These are phyloP conservation scores for Phaethon lepturus DNA, from an alignment of 2,113 vertebrate species.

Conservation along the genomic window DNA sequence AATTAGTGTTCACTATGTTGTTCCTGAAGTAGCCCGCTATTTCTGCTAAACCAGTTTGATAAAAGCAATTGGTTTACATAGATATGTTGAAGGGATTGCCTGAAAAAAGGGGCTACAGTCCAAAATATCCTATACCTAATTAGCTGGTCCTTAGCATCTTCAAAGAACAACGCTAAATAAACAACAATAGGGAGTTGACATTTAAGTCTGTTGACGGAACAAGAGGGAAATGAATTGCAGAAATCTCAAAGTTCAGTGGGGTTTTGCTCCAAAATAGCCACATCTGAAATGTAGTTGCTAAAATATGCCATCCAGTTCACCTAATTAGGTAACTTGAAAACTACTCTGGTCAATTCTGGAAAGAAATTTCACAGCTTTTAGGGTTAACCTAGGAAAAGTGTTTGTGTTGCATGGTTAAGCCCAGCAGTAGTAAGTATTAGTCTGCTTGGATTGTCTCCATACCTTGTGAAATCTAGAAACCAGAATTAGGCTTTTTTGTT, in stretches of 20 bases:
- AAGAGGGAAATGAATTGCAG: not conserved
- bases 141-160: not conserved
- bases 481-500: not conserved
- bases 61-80: not conserved
- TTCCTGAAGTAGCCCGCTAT: not conserved
- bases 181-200: not conserved
- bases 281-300: not conserved
- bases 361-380: not conserved
- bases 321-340: not conserved
- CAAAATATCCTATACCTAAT: not conserved
- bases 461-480: not conserved
- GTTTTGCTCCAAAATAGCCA: not conserved
- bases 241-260: not conserved
- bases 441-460: not conserved
- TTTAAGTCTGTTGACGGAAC: not conserved
- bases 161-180: not conserved
- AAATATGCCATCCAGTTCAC: not conserved
- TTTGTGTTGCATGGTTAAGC: not conserved
- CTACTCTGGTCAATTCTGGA: not conserved
- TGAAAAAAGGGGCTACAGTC: not conserved
- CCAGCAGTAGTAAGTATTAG: not conserved
- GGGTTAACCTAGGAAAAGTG: not conserved
- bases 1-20: not conserved
- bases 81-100: not conserved
- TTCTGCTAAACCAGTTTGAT: not conserved